Evolutionary conservation across 2,113 vertebrate genomes (phyloP).

Genomic region (Phyllostomus hastatus): DNA sequence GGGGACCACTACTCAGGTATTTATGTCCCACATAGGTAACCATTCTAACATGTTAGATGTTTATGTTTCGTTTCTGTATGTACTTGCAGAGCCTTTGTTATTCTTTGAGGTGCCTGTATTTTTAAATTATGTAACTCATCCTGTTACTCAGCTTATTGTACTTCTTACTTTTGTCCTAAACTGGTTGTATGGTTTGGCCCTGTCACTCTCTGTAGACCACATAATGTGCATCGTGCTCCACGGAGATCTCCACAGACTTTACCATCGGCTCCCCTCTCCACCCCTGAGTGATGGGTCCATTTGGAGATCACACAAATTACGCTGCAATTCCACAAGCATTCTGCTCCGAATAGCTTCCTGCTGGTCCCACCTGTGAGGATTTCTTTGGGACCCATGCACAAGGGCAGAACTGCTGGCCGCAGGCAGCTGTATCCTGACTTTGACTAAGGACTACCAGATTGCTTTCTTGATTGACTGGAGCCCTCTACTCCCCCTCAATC

Average conservation of each 20-base stretch:
- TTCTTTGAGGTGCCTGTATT: background rate
- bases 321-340: background rate
- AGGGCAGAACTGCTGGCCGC: background rate
- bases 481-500: background rate
- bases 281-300: background rate
- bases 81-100: background rate
- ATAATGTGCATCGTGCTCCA: fast-evolving
- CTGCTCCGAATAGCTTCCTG: background rate
- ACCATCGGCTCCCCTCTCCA: background rate
- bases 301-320: background rate
- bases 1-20: background rate
- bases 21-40: background rate
- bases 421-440: background rate
- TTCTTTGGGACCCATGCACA: background rate
- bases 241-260: background rate
- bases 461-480: background rate
- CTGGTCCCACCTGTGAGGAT: background rate
- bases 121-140: background rate
- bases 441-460: background rate
- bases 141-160: background rate
- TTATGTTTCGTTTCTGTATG: background rate
- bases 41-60: background rate
- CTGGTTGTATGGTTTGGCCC: background rate
- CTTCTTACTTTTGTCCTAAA: background rate
- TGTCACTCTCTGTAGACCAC: background rate